These are phyloP conservation scores for Zaprionus africanus DNA, from an alignment of 1,140 invertebrate species.

Conservation along the genomic window DNA sequence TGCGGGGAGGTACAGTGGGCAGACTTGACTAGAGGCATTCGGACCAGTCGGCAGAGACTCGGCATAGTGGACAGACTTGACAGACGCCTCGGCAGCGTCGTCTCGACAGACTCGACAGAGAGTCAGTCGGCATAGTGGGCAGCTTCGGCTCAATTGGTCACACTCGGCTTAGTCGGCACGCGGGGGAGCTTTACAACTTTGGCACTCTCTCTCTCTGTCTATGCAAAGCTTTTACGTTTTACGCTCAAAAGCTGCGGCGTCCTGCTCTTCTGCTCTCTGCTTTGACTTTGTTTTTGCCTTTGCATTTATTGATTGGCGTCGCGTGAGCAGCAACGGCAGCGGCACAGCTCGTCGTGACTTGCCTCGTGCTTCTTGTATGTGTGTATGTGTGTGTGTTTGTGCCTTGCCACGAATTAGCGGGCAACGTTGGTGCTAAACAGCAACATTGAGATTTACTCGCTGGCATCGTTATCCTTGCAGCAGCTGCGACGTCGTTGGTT, in stretches of 20 bases:
- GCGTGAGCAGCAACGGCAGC: slow-evolving; percentile 10
- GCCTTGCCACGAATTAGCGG: slow-evolving; percentile 34
- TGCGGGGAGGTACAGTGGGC: slow-evolving; percentile 16
- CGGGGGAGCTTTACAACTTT: slow-evolving; percentile 59
- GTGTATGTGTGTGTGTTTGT: slow-evolving; percentile 5
- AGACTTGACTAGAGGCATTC: background rate
- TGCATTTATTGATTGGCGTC: slow-evolving; percentile 59
- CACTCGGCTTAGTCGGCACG: slow-evolving; percentile 6
- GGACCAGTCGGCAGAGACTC: background rate
- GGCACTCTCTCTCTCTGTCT: slow-evolving; percentile 29
- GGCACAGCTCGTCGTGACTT: slow-evolving; percentile 1
- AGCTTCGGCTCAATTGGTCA: background rate
- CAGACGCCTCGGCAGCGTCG: slow-evolving; percentile 2
- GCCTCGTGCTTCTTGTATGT: background rate
- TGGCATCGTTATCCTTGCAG: slow-evolving; percentile 57
- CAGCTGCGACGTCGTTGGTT: slow-evolving; percentile 19
- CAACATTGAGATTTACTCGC: slow-evolving; percentile 50
- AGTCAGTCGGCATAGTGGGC: background rate
- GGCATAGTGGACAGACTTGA: background rate
- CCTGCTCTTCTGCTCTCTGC: background rate
- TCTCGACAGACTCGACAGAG: too few relatives aligned
- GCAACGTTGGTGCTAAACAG: slow-evolving; percentile 29
- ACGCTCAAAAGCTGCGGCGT: slow-evolving; percentile 65
- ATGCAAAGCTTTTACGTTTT: slow-evolving; percentile 70
- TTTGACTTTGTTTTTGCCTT: slow-evolving; percentile 32